Evolutionary conservation across 2,797 vertebrate species (phyloP), one percentile per base, ranked within the genome.

Genomic region (Serranus cabrilla): DNA sequence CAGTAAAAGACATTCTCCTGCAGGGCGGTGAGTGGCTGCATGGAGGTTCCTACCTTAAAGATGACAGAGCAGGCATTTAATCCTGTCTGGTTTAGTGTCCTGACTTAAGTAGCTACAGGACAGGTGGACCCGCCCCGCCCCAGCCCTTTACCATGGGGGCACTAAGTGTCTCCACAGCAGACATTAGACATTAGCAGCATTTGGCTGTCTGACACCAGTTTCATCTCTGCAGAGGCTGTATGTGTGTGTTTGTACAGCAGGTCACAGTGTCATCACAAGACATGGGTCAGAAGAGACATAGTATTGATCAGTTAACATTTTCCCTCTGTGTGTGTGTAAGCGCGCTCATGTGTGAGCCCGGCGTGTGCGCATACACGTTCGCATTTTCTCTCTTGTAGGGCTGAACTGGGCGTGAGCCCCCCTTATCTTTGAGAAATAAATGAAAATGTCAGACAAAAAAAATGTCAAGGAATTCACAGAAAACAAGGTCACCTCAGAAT

Each of bases 291-390:
- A 95, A 96, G 95, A 96, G 96, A 96, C 95, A 94, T 20, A 56
- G 94, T 98, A 99, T 99, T 95, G 97, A 99, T 98, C 96, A 96
- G 96, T 96, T 99, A 97, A 98, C 97, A 97, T 98, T 98, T 98
- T 96, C 94, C 93, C 92, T 59, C 65, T 71, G n/a, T 75, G 56
- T 68, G 65, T 73, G 72, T 51, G 65, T 2, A 23, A n/a, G 51
- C 21, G 17, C 0, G 46, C 27, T 18, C 37, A 25, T 16, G 64
- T 55, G 50, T 20, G 55, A 20, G 62, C 55, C 59, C 39, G 64
- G 20, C 6, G 43, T n/a, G 55, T 7, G 14, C 3, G 25, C 12
- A 27, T n/a, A 13, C 0, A 27, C 27, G 27, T 68, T 66, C 70
- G 40, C 52, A 55, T 87, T 74, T 74, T 49, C 47, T 11, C 54